Evolutionary conservation across 2,113 vertebrate species (phyloP), one percentile per base, ranked within the genome.

Genomic region (Tricholaema leucomelas): DNA sequence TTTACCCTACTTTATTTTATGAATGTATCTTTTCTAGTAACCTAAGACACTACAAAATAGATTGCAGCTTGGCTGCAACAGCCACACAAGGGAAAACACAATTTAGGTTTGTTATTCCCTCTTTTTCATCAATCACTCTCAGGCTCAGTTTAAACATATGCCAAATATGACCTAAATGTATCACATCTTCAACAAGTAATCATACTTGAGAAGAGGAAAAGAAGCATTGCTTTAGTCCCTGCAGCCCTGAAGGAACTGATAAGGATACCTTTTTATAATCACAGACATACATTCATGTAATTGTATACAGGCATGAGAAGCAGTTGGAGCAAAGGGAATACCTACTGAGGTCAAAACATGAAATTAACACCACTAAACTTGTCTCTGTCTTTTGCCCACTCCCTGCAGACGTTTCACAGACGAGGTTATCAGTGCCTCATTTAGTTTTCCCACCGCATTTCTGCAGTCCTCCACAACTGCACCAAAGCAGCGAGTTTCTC

Each of bases 151-250:
- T 79, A 91, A 94, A 91, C 1, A 10, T 71, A 25, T 70, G 90
- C 79, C 93, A 92, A 92, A 88, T 75, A 91, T 60, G 79, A 96
- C 73, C 81, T 89, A 87, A 85, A 91, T 81, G 66, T 81, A 91
- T 87, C 54, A 52, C 82, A 90, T 78, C 72, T 94, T 88, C 75
- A 90, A 85, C 44, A 78, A 87, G 64, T 36, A 94, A 93, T 87
- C 80, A 82, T 50, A 80, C n/a, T 67, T 0, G 0, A 87, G 75
- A 64, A 67, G 17, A 87, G 72, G 44, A 79, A 92, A 95, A 85
- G 35, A 79, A 85, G 59, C 63, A 42, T 5, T 21, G 24, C 16
- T 76, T 92, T 59, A 86, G 42, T 19, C 56, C 44, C 59, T 5
- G 4, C 70, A 93, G 77, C 44, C 55, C 81, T 65, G 31, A 87